A percentile compares a stretch with the other conserved stretches of the same genome.
Conservation (phyloP, 2,888 invertebrate species). For the Tanytarsus gracilentus region DNA sequence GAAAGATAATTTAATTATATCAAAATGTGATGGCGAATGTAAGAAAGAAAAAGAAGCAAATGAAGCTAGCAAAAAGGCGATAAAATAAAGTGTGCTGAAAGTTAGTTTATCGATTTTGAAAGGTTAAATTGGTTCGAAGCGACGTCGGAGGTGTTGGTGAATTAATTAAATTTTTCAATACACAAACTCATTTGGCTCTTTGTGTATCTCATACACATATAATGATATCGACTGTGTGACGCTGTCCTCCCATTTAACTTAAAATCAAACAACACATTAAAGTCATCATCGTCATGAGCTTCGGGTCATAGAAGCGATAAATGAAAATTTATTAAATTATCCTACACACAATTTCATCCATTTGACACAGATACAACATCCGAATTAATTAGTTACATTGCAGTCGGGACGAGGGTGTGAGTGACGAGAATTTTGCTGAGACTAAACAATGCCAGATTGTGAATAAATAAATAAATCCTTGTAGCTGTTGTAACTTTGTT, state of each 20-base stretch:
- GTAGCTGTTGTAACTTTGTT: too few relatives aligned
- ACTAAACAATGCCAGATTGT: background rate
- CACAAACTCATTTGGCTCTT: background rate
- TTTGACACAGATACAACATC: background rate
- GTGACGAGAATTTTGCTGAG: background rate
- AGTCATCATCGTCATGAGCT: conserved; percentile 6
- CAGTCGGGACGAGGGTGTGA: background rate
- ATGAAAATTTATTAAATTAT: conserved; percentile 12
- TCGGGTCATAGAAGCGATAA: background rate
- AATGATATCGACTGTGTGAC: background rate
- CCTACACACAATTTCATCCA: too few relatives aligned
- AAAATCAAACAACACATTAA: conserved; percentile 8
- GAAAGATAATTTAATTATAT: conserved; percentile 7
- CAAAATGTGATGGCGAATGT: background rate
- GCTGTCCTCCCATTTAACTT: background rate
- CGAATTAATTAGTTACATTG: conserved; percentile 5
- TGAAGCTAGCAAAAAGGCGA: background rate
- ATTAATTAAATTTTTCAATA: background rate
- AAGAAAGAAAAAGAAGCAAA: background rate
- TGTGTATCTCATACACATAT: background rate
- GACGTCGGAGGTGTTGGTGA: background rate
- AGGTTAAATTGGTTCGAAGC: too few relatives aligned
- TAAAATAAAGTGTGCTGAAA: background rate
- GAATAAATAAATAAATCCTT: too few relatives aligned
- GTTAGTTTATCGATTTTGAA: conserved; percentile 1